Evolutionary conservation across 2,113 vertebrate species (phyloP).

Genomic region (Ceratotherium simum): DNA sequence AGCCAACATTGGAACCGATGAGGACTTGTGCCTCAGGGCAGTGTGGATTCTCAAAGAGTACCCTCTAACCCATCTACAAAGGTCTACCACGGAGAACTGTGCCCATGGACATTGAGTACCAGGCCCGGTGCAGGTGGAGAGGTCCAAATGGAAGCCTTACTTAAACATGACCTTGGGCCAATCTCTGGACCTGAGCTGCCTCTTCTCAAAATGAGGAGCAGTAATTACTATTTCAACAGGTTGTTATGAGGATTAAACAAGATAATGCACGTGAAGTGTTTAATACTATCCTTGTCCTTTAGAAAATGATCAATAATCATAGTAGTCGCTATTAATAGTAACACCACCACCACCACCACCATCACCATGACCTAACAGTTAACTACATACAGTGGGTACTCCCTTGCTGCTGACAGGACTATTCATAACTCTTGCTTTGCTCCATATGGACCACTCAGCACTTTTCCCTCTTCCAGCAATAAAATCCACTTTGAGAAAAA

Average conservation of each 20-base stretch:
- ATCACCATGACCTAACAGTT: constrained; percentile 17
- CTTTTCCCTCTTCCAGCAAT: background rate
- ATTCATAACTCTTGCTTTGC: background rate
- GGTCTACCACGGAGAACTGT: background rate
- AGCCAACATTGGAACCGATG: background rate
- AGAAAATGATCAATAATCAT: constrained; percentile 38
- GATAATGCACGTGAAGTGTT: background rate
- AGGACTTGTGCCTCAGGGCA: background rate
- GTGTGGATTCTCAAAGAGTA: background rate
- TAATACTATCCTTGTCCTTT: constrained; percentile 42
- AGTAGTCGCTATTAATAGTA: background rate
- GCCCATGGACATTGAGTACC: background rate
- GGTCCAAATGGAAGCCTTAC: background rate
- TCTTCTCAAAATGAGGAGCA: constrained; percentile 43
- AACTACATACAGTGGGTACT: background rate
- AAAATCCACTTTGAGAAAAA: constrained; percentile 47
- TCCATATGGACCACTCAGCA: background rate
- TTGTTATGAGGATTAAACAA: constrained; percentile 26
- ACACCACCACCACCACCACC: background rate
- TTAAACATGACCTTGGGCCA: background rate
- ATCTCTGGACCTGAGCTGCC: constrained; percentile 25
- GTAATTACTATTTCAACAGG: constrained; percentile 41
- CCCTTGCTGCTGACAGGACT: background rate
- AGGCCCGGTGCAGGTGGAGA: background rate
- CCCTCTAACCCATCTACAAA: background rate